Evolutionary conservation across 2,113 vertebrate species (phyloP).

Genomic region (Malurus alboscapulatus): DNA sequence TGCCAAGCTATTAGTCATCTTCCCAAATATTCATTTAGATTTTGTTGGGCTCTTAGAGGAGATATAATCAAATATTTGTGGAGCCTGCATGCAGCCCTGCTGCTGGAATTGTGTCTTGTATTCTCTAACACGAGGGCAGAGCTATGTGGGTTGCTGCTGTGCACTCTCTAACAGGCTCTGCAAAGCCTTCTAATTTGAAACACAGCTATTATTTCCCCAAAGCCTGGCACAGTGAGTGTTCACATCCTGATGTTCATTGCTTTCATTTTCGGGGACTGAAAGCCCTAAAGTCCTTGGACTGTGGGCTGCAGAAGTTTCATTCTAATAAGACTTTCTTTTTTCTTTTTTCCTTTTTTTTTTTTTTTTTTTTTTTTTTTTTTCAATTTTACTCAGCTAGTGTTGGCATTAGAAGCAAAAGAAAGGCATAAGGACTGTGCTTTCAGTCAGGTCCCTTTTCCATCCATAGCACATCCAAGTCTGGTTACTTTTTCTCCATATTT

Average conservation of each 20-base stretch:
- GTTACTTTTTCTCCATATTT: background rate
- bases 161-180: slow-evolving; percentile 21
- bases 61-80: slow-evolving; percentile 42
- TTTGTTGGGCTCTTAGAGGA: slow-evolving; percentile 26
- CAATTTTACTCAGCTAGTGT: background rate
- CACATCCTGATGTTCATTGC: slow-evolving; percentile 46
- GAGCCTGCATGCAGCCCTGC: background rate
- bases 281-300: slow-evolving; percentile 31
- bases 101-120: slow-evolving; percentile 10
- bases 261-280: slow-evolving; percentile 49
- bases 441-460: background rate
- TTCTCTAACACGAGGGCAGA: slow-evolving; percentile 13
- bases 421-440: background rate
- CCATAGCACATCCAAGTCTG: background rate
- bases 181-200: slow-evolving; percentile 35
- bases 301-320: slow-evolving; percentile 5
- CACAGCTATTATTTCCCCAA: slow-evolving; percentile 39
- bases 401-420: slow-evolving; percentile 22
- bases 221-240: slow-evolving; percentile 11
- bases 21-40: slow-evolving; percentile 45
- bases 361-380: background rate
- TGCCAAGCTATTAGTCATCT: background rate
- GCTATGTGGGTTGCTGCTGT: slow-evolving; percentile 12
- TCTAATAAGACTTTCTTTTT: background rate
- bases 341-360: too few relatives aligned